A percentile compares a stretch with the other conserved stretches of the same genome.
Conservation (phyloP, 2,888 invertebrate genomes). For the Amblyjoppa fuscipennis region DNA sequence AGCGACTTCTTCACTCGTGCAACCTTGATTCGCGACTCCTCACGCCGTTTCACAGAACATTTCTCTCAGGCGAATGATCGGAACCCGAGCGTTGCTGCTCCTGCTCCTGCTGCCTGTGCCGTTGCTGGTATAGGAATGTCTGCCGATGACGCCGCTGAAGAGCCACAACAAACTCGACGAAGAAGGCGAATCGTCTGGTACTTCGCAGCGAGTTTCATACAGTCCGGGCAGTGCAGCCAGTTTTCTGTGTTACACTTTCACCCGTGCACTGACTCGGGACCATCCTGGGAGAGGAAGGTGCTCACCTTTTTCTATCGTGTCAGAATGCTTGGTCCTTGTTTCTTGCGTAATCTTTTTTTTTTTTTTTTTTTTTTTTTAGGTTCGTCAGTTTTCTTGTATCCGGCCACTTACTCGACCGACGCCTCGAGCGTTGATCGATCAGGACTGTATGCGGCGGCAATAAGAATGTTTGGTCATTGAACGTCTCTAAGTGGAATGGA, state of each 20-base stretch:
- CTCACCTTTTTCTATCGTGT: neutral
- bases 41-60: constrained; percentile 34
- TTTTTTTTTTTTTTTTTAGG: neutral
- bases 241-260: constrained; percentile 59
- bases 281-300: constrained; percentile 21
- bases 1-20: constrained; percentile 23
- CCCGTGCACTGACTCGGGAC: constrained; percentile 30
- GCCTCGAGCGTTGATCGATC: neutral
- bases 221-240: neutral
- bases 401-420: neutral
- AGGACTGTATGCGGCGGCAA: neutral
- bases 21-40: constrained; percentile 42
- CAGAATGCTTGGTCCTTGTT: neutral
- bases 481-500: neutral
- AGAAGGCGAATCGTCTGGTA: constrained; percentile 48
- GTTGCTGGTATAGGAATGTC: constrained; percentile 15
- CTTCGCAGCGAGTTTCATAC: constrained; percentile 35
- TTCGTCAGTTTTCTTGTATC: neutral
- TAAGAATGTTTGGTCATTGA: neutral
- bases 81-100: constrained; percentile 24
- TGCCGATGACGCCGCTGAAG: constrained; percentile 16
- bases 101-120: neutral
- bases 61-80: constrained; percentile 26
- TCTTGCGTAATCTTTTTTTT: neutral
- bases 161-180: constrained; percentile 47